A percentile compares a stretch with the other conserved stretches of the same genome.
phyloP scores from a whole-genome alignment of 2,113 vertebrate species.

The Campylomormyrus numenius region DNA sequence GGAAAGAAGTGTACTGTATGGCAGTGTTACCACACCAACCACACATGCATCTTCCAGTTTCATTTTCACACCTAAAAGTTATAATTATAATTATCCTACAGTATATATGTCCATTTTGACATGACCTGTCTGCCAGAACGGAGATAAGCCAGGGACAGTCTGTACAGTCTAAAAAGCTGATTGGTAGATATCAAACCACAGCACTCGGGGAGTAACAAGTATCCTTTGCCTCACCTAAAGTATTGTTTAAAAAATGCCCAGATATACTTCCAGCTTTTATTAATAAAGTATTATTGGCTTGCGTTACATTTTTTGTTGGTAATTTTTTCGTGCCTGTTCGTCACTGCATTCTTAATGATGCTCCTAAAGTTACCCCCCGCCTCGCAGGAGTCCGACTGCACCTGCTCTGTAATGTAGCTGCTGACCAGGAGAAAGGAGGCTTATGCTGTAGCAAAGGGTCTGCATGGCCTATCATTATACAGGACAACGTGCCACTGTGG shows the following conservation, averaged over 20 bases:
- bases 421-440: neutral
- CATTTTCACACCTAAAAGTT: neutral
- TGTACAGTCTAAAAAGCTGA: neutral
- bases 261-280: neutral
- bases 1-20: neutral
- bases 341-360: neutral
- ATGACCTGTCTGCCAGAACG: neutral
- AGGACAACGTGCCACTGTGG: neutral
- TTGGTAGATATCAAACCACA: neutral
- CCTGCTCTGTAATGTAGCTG: neutral
- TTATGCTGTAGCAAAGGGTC: neutral
- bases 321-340: neutral
- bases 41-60: too few relatives aligned
- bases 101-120: neutral
- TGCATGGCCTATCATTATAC: neutral
- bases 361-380: neutral
- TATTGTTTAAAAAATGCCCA: neutral
- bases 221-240: neutral
- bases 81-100: neutral
- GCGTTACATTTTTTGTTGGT: neutral
- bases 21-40: too few relatives aligned
- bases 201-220: neutral
- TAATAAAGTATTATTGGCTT: neutral
- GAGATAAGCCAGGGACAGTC: neutral
- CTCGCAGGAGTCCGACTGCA: neutral